A percentile compares a stretch with the other conserved stretches of the same genome.
phyloP scores from a whole-genome alignment of 64 coral and sea anemone species.

The Acropora tenuis region DNA sequence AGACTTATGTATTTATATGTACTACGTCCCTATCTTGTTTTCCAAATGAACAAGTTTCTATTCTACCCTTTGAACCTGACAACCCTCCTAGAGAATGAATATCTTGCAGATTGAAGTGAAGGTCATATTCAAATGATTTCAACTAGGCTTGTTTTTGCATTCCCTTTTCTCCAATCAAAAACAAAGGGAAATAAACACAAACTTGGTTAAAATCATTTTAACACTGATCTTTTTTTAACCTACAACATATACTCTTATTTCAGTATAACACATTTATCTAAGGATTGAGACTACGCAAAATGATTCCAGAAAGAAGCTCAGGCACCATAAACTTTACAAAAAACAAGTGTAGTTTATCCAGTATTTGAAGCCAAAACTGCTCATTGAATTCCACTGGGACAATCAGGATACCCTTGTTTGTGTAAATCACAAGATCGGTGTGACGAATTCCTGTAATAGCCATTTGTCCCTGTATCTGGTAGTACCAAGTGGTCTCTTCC shows the following conservation, averaged over 20 bases:
- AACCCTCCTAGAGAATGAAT: slow-evolving; percentile 3
- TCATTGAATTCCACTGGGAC: slow-evolving; percentile 53
- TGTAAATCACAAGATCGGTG: slow-evolving; percentile 55
- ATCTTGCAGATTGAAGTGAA: neutral
- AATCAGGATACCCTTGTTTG: slow-evolving; percentile 68
- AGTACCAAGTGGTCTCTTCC: slow-evolving; percentile 59
- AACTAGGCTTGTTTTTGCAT: slow-evolving; percentile 24
- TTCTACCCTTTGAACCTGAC: slow-evolving; percentile 22
- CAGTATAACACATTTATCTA: slow-evolving; percentile 45
- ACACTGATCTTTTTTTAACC: neutral
- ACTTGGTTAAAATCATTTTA: slow-evolving; percentile 5
- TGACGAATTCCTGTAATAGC: slow-evolving; percentile 28
- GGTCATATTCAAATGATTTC: slow-evolving; percentile 7
- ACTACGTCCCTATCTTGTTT: slow-evolving; percentile 2
- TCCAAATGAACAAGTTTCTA: slow-evolving; percentile 24
- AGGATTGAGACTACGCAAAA: slow-evolving; percentile 47
- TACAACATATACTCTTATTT: neutral
- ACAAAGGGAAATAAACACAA: slow-evolving; percentile 2
- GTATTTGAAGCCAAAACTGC: slow-evolving; percentile 56
- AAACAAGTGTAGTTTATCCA: slow-evolving; percentile 48
- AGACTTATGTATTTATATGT: neutral
- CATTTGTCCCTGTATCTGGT: slow-evolving; percentile 58
- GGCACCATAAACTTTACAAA: slow-evolving; percentile 57
- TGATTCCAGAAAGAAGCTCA: slow-evolving; percentile 68
- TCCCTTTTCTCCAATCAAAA: slow-evolving; percentile 6